Evolutionary conservation across 1,140 invertebrate species (phyloP).

Genomic region (Drosophila setifemur): DNA sequence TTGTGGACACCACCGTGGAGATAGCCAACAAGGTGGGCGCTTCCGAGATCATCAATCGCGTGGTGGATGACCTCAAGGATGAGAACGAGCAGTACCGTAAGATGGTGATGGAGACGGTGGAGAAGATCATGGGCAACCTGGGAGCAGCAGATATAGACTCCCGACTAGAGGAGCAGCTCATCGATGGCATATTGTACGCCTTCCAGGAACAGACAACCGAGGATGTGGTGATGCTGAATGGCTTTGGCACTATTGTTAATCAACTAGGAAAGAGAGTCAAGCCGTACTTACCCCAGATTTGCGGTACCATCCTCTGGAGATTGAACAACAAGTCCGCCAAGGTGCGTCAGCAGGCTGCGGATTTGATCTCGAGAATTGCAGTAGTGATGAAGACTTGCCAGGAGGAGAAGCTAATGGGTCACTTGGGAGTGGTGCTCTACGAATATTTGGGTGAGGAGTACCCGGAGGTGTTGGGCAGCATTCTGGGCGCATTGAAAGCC

Average conservation of each 20-base stretch:
- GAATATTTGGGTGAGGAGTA: constrained; percentile 99
- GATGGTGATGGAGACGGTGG: constrained; percentile 99
- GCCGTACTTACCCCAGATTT: constrained; percentile 99
- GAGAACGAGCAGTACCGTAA: constrained; percentile 99
- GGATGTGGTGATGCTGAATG: constrained; percentile 99
- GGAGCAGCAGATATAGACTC: constrained; percentile 99
- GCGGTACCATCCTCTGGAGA: constrained; percentile 99
- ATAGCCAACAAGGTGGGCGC: constrained; percentile 99
- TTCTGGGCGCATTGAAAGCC: constrained; percentile 98
- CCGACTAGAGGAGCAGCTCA: constrained; percentile 98
- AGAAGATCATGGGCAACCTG: constrained; percentile 98
- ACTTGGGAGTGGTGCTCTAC: constrained; percentile 99
- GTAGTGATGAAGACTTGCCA: constrained; percentile 99
- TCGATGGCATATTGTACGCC: constrained; percentile 99
- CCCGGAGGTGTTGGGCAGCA: constrained; percentile 99
- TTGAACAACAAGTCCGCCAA: constrained; percentile 99
- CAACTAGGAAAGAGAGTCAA: constrained; percentile 98
- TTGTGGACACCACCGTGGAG: constrained; percentile 99
- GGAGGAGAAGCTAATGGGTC: constrained; percentile 99
- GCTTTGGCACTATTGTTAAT: constrained; percentile 99
- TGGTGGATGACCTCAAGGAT: constrained; percentile 99
- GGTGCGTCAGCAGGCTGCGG: constrained; percentile 99
- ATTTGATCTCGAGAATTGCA: constrained; percentile 98
- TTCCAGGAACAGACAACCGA: constrained; percentile 99
- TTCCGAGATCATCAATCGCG: constrained; percentile 98